phyloP scores from a whole-genome alignment of 1,140 invertebrate species.

The Polyergus mexicanus region DNA sequence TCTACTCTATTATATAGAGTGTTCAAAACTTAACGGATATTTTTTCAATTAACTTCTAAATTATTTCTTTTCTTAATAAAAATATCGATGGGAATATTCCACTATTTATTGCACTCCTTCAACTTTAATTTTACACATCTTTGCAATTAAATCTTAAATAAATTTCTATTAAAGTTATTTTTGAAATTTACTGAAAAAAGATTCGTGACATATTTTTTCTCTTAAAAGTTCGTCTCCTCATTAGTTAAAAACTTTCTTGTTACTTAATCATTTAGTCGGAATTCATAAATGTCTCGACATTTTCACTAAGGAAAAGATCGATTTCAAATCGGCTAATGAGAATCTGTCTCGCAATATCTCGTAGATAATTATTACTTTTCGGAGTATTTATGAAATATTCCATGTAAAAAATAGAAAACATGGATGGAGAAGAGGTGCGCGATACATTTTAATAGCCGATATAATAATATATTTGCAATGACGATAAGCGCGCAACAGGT shows the following conservation, averaged over 20 bases:
- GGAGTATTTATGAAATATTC: conserved; percentile 8
- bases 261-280: not conserved
- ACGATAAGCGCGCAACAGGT: conserved; percentile 65
- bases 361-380: not conserved
- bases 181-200: not conserved
- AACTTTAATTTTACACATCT: not conserved
- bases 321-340: not conserved
- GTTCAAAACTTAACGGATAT: not conserved
- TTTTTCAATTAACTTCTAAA: not conserved
- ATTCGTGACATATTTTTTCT: not conserved
- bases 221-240: not conserved
- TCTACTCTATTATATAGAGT: not conserved
- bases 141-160: not conserved
- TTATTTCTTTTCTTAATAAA: not conserved
- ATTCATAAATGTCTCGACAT: not conserved
- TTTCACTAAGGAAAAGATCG: not conserved
- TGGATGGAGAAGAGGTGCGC: conserved; percentile 42
- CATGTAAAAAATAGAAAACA: not conserved
- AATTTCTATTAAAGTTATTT: not conserved
- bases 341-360: not conserved
- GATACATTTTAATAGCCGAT: conserved; percentile 36
- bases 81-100: not conserved
- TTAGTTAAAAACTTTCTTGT: not conserved
- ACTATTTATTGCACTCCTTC: not conserved
- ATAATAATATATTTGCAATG: conserved; percentile 65